Percentiles rank a stretch among this genome's conserved stretches.
phyloP scores from a whole-genome alignment of 2,113 vertebrate species.

The Heteronetta atricapilla region DNA sequence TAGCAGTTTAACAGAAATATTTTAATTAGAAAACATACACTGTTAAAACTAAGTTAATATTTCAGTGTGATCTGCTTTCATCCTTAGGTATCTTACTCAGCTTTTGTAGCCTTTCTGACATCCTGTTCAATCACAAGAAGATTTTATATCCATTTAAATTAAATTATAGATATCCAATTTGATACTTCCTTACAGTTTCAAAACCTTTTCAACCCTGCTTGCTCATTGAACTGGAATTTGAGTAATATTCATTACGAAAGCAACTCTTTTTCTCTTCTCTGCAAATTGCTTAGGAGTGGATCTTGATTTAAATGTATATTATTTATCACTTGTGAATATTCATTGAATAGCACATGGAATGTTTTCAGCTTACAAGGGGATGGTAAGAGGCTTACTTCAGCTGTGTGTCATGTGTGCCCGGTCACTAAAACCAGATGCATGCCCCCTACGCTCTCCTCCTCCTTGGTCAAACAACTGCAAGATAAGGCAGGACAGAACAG shows the following conservation, averaged over 20 bases:
- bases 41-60: not conserved
- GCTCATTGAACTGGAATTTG: not conserved
- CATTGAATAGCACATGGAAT: not conserved
- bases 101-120: not conserved
- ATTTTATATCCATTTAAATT: not conserved
- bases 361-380: not conserved
- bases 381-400: not conserved
- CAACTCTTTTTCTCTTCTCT: not conserved
- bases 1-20: not conserved
- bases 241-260: not conserved
- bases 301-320: not conserved
- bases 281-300: not conserved
- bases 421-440: not conserved
- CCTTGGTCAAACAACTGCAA: fast-evolving
- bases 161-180: not conserved
- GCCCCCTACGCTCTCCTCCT: not conserved
- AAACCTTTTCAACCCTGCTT: not conserved
- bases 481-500: not conserved
- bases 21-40: not conserved
- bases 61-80: not conserved
- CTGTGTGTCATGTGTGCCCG: not conserved
- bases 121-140: not conserved
- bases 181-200: not conserved
- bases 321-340: not conserved
- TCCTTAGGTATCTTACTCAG: not conserved